These are phyloP conservation scores for Hippolais icterina DNA, from an alignment of 2,113 vertebrate species.

Conservation along the genomic window DNA sequence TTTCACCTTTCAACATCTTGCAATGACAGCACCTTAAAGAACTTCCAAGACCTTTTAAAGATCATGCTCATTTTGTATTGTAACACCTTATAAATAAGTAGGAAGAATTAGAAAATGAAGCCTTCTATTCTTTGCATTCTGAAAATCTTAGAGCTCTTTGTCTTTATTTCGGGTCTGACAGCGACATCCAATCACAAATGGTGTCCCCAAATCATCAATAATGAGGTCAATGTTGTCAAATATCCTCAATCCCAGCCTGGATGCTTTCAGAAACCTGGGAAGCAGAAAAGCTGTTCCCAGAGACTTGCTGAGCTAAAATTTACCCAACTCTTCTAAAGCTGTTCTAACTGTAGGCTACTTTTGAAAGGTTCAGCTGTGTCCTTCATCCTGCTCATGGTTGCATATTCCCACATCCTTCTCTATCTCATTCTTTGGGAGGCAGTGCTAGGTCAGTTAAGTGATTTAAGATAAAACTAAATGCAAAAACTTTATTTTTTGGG, in stretches of 20 bases:
- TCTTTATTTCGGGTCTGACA: too few relatives aligned
- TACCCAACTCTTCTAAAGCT: neutral
- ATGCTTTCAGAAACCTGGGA: neutral
- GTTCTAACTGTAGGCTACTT: neutral
- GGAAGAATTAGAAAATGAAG: too few relatives aligned
- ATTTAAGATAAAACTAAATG: neutral
- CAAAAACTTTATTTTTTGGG: rapidly evolving
- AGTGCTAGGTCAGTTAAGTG: neutral
- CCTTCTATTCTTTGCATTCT: too few relatives aligned
- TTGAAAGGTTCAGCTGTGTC: neutral
- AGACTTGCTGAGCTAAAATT: neutral
- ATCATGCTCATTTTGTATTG: too few relatives aligned
- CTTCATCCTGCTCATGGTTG: neutral
- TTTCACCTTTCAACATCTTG: neutral
- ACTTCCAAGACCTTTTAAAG: neutral
- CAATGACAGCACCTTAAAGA: neutral
- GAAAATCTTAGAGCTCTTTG: too few relatives aligned
- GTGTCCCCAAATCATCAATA: too few relatives aligned
- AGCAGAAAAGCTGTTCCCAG: neutral
- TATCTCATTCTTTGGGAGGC: neutral
- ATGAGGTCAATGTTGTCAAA: too few relatives aligned
- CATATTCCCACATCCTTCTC: neutral
- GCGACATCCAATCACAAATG: too few relatives aligned
- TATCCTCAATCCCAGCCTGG: too few relatives aligned
- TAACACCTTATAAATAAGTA: too few relatives aligned